Evolutionary conservation across 2,797 vertebrate species (phyloP).

Genomic region (Myotis pilosus): DNA sequence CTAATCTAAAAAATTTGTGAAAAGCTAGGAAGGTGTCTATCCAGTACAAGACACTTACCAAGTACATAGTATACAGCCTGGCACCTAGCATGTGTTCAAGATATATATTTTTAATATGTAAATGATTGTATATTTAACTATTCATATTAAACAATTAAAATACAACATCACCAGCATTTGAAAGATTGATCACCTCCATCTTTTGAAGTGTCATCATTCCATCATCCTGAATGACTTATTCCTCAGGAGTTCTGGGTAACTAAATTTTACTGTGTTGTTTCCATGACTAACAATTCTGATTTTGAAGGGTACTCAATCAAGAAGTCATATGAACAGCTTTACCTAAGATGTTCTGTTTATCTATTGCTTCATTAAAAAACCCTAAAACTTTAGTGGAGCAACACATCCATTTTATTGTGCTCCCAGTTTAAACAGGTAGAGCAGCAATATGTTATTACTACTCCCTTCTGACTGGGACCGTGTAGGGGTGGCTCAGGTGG

Average conservation of each 20-base stretch:
- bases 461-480: neutral
- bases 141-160: conserved; percentile 48
- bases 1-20: neutral
- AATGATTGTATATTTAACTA: neutral
- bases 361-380: neutral
- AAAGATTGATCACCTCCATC: conserved; percentile 65
- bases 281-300: conserved; percentile 66
- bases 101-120: neutral
- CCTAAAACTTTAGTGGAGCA: neutral
- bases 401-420: conserved; percentile 21
- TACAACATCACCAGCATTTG: conserved; percentile 16
- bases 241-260: conserved; percentile 57
- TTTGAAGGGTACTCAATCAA: conserved; percentile 63
- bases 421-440: neutral
- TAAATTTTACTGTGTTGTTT: conserved; percentile 59
- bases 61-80: neutral
- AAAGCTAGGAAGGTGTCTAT: neutral
- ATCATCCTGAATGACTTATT: conserved; percentile 62
- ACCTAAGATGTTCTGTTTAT: conserved; percentile 38
- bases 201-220: conserved; percentile 38
- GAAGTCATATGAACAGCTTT: conserved; percentile 32
- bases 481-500: neutral
- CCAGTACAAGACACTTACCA: neutral
- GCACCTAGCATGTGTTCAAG: neutral
- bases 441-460: neutral